A percentile compares a stretch with the other conserved stretches of the same genome.
Evolutionary conservation across 2,113 vertebrate species (phyloP).

Genomic region (Ceyx melanurus): DNA sequence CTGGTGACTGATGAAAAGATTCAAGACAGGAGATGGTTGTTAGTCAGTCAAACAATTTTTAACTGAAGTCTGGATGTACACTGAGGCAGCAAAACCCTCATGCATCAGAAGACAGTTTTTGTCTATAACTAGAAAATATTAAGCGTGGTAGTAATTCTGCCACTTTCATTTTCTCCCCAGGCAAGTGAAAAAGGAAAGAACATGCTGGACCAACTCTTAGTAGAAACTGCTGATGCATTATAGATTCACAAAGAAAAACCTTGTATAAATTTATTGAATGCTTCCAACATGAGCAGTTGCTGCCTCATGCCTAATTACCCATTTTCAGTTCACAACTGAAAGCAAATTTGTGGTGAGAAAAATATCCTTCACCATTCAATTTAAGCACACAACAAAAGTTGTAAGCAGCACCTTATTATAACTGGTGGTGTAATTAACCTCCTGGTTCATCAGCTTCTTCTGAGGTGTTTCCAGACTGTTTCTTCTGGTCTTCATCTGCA

Average conservation of each 20-base stretch:
- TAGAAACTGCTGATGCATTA: neutral
- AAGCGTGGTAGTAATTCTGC: neutral
- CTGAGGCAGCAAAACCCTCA: neutral
- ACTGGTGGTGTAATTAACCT: neutral
- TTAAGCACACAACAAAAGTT: neutral
- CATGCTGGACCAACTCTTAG: neutral
- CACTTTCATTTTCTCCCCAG: neutral
- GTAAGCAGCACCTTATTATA: neutral
- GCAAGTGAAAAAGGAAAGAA: neutral
- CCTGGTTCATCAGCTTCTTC: neutral
- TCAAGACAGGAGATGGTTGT: neutral
- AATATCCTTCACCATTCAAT: neutral
- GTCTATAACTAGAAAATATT: neutral
- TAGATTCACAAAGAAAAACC: neutral
- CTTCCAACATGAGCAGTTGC: neutral
- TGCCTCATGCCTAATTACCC: neutral
- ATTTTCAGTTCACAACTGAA: neutral
- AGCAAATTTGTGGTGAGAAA: neutral
- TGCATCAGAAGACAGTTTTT: neutral
- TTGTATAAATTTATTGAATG: neutral
- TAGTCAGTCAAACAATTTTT: slow-evolving; percentile 7
- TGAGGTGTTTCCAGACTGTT: neutral
- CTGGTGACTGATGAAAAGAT: slow-evolving; percentile 50
- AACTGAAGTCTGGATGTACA: neutral
- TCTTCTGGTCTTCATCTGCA: neutral